phyloP scores from a whole-genome alignment of 2,888 invertebrate genomes.

The Liposcelis brunnea region DNA sequence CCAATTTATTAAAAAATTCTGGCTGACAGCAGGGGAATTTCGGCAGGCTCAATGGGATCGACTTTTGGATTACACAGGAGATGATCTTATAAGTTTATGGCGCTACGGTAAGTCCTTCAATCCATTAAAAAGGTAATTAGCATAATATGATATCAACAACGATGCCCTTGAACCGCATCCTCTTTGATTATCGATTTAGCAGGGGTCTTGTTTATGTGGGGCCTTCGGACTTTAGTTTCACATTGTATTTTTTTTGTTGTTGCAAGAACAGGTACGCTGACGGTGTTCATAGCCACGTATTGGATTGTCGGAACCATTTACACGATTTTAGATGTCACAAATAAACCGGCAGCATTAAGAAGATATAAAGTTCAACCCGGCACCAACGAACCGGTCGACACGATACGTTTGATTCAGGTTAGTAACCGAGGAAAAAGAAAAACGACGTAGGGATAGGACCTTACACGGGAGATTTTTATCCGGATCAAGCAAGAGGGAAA shows the following conservation, averaged over 20 bases:
- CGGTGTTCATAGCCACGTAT: conserved; percentile 46
- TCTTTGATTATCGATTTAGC: too few relatives aligned
- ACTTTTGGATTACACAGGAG: neutral
- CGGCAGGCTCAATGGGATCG: conserved; percentile 66
- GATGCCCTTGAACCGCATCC: too few relatives aligned
- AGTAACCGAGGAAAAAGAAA: conserved; percentile 8
- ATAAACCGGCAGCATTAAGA: conserved; percentile 49
- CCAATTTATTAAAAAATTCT: conserved; percentile 37
- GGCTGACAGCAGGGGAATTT: conserved; percentile 72
- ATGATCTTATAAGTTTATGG: neutral
- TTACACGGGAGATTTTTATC: too few relatives aligned
- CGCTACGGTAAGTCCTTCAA: neutral
- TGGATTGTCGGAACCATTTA: conserved; percentile 60
- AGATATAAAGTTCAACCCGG: conserved; percentile 70
- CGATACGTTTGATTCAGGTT: conserved; percentile 37
- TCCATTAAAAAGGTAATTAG: too few relatives aligned
- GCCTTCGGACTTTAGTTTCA: too few relatives aligned
- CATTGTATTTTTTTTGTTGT: too few relatives aligned
- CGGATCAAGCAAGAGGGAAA: too few relatives aligned
- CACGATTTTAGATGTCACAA: conserved; percentile 53
- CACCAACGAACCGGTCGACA: conserved; percentile 58
- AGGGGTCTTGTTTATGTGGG: too few relatives aligned
- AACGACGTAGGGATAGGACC: too few relatives aligned
- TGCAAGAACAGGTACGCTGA: conserved; percentile 26
- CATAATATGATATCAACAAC: too few relatives aligned